These are phyloP conservation scores for Pangasius macronema DNA, from an alignment of 2,797 vertebrate genomes.

Conservation along the genomic window DNA sequence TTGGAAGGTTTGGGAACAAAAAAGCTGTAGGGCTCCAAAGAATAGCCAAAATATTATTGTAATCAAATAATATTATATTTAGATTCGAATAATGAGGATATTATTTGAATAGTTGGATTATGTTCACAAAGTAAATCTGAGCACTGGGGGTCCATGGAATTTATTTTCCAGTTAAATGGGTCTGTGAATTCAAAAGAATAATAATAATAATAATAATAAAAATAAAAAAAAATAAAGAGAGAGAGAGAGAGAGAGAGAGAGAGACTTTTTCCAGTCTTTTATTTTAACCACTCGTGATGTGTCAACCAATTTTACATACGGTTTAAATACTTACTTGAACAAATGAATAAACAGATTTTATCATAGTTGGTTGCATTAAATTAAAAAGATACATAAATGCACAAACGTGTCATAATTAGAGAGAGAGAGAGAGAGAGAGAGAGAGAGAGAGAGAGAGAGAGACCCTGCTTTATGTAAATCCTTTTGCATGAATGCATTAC, in stretches of 20 bases:
- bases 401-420: too few species aligned
- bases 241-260: too few species aligned
- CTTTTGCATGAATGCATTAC: background rate
- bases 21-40: background rate
- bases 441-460: too few species aligned
- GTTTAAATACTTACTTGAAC: too few species aligned
- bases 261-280: too few species aligned
- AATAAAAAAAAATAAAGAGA: background rate
- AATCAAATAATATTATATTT: background rate
- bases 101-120: conserved; percentile 1
- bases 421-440: too few species aligned
- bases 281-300: too few species aligned
- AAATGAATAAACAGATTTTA: too few species aligned
- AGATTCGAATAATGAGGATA: background rate
- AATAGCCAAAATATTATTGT: background rate
- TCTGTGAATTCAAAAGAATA: background rate
- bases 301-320: too few species aligned
- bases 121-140: conserved; percentile 6
- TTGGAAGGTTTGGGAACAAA: background rate
- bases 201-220: background rate
- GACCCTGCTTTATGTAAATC: background rate
- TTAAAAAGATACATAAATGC: too few species aligned
- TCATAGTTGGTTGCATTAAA: too few species aligned
- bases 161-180: background rate
- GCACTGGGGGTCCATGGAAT: too few species aligned